Percentiles rank a stretch among this genome's conserved stretches.
Conservation (phyloP, 2,113 vertebrate genomes). For the Chloroceryle aenea region DNA sequence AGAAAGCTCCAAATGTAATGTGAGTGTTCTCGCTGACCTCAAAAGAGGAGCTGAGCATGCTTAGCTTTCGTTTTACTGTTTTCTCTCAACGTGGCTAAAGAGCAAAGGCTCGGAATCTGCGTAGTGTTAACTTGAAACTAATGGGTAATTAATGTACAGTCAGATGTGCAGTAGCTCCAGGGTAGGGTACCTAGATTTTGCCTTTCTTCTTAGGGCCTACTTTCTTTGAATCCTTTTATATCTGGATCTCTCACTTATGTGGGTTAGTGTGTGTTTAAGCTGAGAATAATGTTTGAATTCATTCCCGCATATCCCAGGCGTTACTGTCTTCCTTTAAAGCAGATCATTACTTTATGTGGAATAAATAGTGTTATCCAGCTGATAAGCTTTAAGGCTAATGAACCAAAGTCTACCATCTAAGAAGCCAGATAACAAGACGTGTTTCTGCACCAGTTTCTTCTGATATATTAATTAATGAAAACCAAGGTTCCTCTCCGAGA, state of each 20-base stretch:
- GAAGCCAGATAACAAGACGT: conserved; percentile 75
- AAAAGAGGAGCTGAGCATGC: not conserved
- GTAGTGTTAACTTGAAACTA: conserved; percentile 22
- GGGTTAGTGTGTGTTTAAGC: not conserved
- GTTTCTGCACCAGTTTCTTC: conserved; percentile 73
- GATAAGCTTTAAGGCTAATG: conserved; percentile 78
- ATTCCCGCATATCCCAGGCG: conserved; percentile 20
- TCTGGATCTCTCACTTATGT: not conserved
- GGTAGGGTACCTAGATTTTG: not conserved
- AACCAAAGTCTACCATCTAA: conserved; percentile 74
- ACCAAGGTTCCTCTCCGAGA: conserved; percentile 56
- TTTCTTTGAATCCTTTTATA: conserved; percentile 1
- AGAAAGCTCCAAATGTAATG: not conserved
- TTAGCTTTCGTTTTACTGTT: not conserved
- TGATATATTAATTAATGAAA: conserved; percentile 80
- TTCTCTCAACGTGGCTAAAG: conserved; percentile 10
- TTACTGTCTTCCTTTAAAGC: conserved; percentile 48
- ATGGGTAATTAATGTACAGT: conserved; percentile 32
- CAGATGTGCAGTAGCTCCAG: not conserved
- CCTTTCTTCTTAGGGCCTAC: not conserved
- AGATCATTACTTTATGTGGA: conserved; percentile 74
- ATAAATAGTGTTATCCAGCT: conserved; percentile 76
- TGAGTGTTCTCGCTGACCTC: not conserved
- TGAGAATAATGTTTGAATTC: conserved; percentile 43
- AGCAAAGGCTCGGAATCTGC: not conserved